These are phyloP conservation scores for Dryobotodes eremita DNA, from an alignment of 2,888 invertebrate species.

Conservation along the genomic window DNA sequence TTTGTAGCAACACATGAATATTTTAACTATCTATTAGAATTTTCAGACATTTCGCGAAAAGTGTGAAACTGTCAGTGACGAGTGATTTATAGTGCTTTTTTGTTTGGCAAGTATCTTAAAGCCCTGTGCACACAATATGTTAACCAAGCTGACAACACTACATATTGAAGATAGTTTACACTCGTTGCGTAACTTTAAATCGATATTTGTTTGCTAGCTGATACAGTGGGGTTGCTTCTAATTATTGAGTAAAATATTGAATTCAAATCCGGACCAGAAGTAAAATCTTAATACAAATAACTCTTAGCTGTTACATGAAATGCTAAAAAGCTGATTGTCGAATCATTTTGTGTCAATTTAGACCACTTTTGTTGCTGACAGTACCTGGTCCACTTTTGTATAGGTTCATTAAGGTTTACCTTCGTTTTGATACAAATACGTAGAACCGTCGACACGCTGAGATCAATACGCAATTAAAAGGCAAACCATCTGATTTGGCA, in stretches of 20 bases:
- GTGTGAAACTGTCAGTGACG: neutral
- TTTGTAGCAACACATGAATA: neutral
- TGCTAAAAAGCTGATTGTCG: neutral
- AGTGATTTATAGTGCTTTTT: constrained; percentile 7
- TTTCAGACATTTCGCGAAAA: neutral
- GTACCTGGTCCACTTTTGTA: neutral
- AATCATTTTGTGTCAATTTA: neutral
- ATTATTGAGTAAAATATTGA: neutral
- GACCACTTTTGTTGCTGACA: neutral
- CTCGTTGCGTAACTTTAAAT: neutral
- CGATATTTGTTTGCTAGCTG: neutral
- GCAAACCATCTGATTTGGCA: neutral
- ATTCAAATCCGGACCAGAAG: neutral
- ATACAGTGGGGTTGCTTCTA: neutral
- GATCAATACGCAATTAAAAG: neutral
- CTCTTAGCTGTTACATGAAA: neutral
- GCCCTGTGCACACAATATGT: neutral
- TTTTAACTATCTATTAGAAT: neutral
- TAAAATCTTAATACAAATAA: too few species aligned
- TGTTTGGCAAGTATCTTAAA: neutral
- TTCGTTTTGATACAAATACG: too few species aligned
- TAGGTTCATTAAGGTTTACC: too few species aligned
- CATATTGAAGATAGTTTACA: neutral
- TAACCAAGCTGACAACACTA: neutral
- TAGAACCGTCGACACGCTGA: too few species aligned